Evolutionary conservation across 2,113 vertebrate genomes (phyloP).

Genomic region (Odontophorus gujanensis): DNA sequence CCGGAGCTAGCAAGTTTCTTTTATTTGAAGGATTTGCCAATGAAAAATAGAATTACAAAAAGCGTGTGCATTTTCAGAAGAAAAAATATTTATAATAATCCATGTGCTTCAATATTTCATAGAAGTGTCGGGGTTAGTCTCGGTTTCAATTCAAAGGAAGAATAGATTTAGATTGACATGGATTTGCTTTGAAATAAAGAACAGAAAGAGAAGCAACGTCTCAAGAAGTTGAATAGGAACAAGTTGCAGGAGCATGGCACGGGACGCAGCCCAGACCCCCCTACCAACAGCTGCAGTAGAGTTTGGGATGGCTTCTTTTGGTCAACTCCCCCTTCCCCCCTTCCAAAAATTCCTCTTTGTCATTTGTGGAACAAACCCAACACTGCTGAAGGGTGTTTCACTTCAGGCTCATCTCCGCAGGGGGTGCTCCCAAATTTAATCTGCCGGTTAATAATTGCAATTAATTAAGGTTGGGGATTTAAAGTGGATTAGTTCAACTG

Average conservation of each 20-base stretch:
- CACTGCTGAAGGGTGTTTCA: background rate
- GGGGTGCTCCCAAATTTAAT: conserved; percentile 17
- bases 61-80: background rate
- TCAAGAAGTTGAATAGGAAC: fast-evolving
- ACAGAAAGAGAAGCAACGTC: background rate
- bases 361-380: background rate
- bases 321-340: background rate
- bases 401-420: background rate
- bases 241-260: background rate
- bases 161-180: conserved; percentile 1
- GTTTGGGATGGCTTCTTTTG: background rate
- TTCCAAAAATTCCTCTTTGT: background rate
- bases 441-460: background rate
- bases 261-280: background rate
- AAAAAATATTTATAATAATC: background rate
- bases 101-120: conserved; percentile 3
- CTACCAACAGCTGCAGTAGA: fast-evolving
- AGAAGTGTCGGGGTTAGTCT: background rate
- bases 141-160: conserved; percentile 19
- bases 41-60: background rate
- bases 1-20: background rate
- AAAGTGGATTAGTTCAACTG: background rate
- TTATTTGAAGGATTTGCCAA: background rate
- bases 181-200: background rate
- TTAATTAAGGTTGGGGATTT: conserved; percentile 9